Evolutionary conservation across 2,113 vertebrate genomes (phyloP).

Genomic region (Aleadryas rufinucha): DNA sequence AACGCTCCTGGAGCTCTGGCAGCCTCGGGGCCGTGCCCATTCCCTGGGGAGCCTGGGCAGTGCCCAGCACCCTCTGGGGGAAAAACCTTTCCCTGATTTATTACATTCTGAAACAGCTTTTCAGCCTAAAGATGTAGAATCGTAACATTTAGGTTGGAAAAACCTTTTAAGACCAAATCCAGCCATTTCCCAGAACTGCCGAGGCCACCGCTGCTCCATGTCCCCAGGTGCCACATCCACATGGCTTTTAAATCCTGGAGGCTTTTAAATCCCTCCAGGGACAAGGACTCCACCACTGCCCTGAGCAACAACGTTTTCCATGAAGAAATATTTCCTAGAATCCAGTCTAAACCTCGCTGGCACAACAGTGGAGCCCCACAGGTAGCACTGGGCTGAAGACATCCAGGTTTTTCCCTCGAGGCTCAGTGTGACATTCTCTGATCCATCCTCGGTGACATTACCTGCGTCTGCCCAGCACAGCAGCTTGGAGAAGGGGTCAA

Average conservation of each 20-base stretch:
- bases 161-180: neutral
- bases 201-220: neutral
- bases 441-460: neutral
- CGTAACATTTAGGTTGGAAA: neutral
- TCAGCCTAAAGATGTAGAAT: neutral
- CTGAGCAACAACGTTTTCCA: neutral
- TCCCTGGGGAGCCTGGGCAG: neutral
- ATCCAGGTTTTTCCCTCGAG: accelerated
- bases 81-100: neutral
- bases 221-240: neutral
- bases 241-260: accelerated
- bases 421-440: accelerated
- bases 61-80: neutral
- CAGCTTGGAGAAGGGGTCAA: constrained; percentile 80
- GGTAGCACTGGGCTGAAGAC: neutral
- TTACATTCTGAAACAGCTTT: neutral
- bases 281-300: neutral
- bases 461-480: constrained; percentile 98
- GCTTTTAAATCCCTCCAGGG: neutral
- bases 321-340: neutral
- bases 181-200: neutral
- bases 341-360: neutral
- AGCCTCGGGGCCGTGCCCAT: accelerated
- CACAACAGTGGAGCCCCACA: neutral
- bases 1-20: neutral